Evolutionary conservation across 2,113 vertebrate genomes (phyloP), one percentile per base, ranked within the genome.

Genomic region (Anthoscopus minutus): DNA sequence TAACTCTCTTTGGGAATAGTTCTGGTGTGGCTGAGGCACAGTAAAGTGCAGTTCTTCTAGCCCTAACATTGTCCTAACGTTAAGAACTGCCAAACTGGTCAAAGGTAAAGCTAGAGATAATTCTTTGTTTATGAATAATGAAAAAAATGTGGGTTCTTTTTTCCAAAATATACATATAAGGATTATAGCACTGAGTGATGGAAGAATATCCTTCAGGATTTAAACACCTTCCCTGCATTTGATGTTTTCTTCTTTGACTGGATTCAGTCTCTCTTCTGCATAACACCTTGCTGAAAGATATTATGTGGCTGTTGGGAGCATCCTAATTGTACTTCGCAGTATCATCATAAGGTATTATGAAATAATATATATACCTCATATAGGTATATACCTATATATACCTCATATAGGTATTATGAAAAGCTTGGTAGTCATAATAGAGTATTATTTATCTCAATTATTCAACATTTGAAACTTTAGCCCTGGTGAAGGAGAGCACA

Each of bases 201-300:
- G 21, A 64, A 50, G 40, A 58, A 50, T 18, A 33, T 25, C 33
- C 9, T 27, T 54, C 24, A 38, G 76, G 30, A 69, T 44, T 76
- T 64, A 56, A 67, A 9, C 2, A 1, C 20, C 23, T 81, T 80
- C 10, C 23, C 30, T 2, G 0, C 9, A 33, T 24, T 11, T 44
- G n/a, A 28, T 40, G 13, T 22, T 74, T 70, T 69, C 23, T 64
- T 67, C 40, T 92, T 78, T 40, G 45, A 19, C 15, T 70, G 40
- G 73, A 24, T 79, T 66, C 10, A 28, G 51, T 14, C 22, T 58
- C 51, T 70, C 9, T 66, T 76, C 38, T 74, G 11, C 25, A 35
- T 38, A 45, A 66, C 51, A 37, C 45, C 44, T 81, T 74, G 5
- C 25, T 79, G 45, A 21, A 61, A 54, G 37, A 21, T 28, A 57